Evolutionary conservation across 2,888 invertebrate genomes (phyloP), one percentile per base, ranked within the genome.

Genomic region (Rapana venosa): DNA sequence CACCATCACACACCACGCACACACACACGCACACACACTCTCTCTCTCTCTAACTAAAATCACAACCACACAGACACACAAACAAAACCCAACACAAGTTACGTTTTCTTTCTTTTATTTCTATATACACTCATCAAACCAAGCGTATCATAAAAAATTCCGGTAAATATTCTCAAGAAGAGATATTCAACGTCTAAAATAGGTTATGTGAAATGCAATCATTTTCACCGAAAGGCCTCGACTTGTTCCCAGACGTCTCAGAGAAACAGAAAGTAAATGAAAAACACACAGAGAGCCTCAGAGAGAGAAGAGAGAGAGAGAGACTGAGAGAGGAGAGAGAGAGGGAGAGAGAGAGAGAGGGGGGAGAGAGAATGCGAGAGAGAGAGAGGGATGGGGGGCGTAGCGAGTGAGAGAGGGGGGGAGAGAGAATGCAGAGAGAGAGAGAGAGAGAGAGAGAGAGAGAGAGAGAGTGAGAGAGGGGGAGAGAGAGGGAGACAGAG

Each of bases 81-180:
- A 11, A 15, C 30, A 84, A 56, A 26, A 32, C 15, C 8, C 26
- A 0, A 84, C 20, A n/a, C 56, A 36, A 13, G 8, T 56, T 87
- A 66, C 35, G 32, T 74, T 47, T 90, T 87, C 87, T 56, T 83
- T 90, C 81, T 87, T 90, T 90, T 90, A 90, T 90, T 90, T 88
- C 87, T 90, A 90, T 90, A 90, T 90, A 90, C 89, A 90, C 90
- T 90, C 90, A 90, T 89, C 90, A 90, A 90, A 90, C 90, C 90
- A 88, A 88, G 90, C 88, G 58, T 90, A 70, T 88, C 86, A 77
- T 89, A 79, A 85, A 89, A 90, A 90, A 86, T 74, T 90, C 90
- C 90, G 90, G 88, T 90, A 90, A 88, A 90, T 90, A 90, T 85
- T 88, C 79, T 90, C 90, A 90, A 90, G 88, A 90, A 88, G 90